Conservation (phyloP, 2,113 vertebrate genomes). For the Lampris megalopsis region DNA sequence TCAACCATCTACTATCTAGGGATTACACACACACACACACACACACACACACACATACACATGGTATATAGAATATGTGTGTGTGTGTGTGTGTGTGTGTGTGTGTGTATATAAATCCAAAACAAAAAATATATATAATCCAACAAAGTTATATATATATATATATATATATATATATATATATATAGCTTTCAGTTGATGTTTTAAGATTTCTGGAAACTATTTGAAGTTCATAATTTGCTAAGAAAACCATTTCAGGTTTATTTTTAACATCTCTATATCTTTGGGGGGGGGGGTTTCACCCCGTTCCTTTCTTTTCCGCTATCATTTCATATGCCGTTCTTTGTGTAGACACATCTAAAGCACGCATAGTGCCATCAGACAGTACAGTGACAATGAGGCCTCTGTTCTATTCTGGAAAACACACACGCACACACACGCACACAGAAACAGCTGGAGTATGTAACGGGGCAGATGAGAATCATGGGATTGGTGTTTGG, state of each 20-base stretch:
- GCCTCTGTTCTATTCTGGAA: conserved; percentile 66
- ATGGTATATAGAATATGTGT: no score
- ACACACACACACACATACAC: no score
- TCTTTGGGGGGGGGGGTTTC: conserved; percentile 13
- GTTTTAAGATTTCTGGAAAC: not conserved
- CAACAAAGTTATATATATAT: no score
- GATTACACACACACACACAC: no score
- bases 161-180: no score
- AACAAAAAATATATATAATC: no score
- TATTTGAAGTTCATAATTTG: no score
- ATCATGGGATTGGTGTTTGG: conserved; percentile 82
- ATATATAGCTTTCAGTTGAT: no score
- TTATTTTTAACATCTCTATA: conserved; percentile 21
- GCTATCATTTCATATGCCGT: conserved; percentile 48
- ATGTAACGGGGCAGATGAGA: conserved; percentile 80
- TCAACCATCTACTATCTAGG: no score
- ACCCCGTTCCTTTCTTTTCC: conserved; percentile 27
- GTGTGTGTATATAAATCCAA: no score
- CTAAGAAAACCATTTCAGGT: no score
- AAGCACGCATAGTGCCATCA: conserved; percentile 69
- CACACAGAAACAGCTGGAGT: conserved; percentile 80
- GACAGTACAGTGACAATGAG: conserved; percentile 54
- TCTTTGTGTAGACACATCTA: conserved; percentile 71
- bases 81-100: no score
- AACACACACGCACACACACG: conserved; percentile 49